Evolutionary conservation across 2,113 vertebrate genomes (phyloP).

Genomic region (Ploceus nigricollis): DNA sequence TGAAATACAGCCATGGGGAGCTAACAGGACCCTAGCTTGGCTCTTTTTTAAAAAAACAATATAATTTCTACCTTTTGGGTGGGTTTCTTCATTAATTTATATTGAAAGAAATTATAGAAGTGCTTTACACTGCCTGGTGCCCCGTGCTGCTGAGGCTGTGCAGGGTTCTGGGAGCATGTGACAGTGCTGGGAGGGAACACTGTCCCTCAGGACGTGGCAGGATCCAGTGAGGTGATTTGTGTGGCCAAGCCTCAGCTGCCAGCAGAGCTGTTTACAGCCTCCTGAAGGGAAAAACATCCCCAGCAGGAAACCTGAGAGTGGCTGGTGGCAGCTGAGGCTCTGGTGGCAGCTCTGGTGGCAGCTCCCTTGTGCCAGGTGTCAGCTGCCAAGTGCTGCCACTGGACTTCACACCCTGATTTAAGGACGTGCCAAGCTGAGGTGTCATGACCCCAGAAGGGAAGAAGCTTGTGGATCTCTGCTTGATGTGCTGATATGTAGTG

Average conservation of each 20-base stretch:
- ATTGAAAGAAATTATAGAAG: background rate
- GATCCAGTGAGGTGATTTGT: background rate
- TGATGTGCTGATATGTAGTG: background rate
- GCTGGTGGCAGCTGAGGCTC: background rate
- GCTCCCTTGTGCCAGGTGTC: background rate
- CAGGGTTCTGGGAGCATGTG: background rate
- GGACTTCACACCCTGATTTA: background rate
- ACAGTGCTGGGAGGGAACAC: background rate
- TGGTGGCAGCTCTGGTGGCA: background rate
- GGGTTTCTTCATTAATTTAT: background rate
- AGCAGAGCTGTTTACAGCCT: background rate
- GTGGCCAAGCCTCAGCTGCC: background rate
- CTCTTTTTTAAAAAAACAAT: background rate
- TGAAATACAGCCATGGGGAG: background rate
- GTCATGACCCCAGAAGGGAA: background rate
- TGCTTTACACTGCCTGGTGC: background rate
- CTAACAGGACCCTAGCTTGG: background rate
- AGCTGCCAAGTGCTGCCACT: background rate
- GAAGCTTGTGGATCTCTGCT: background rate
- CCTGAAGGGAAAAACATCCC: background rate
- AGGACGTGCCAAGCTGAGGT: background rate
- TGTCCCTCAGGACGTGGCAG: background rate
- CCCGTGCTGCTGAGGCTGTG: accelerated
- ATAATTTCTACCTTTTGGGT: background rate
- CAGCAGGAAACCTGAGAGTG: background rate